These are phyloP conservation scores for Oligia fasciuncula DNA, from an alignment of 2,888 invertebrate species.

Conservation along the genomic window DNA sequence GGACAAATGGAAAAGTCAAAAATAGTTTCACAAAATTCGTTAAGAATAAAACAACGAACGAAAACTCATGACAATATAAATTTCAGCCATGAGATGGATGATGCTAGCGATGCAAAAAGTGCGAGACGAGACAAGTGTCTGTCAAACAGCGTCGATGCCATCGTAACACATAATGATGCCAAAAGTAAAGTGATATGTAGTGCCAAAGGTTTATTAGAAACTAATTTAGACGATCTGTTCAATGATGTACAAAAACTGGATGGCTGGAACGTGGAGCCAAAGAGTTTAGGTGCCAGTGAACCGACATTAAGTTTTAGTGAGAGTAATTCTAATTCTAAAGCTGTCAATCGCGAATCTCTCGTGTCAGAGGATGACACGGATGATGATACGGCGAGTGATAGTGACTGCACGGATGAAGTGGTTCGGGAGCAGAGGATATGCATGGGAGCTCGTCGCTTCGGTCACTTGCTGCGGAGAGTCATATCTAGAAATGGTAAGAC, in stretches of 20 bases:
- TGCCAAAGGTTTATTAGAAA: conserved; percentile 90
- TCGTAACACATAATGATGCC: conserved; percentile 80
- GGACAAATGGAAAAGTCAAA: conserved; percentile 71
- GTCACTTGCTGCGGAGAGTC: conserved; percentile 85
- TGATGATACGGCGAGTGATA: conserved; percentile 84
- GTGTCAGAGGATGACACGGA: conserved; percentile 85
- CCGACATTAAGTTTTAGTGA: conserved; percentile 82
- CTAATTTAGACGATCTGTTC: conserved; percentile 88
- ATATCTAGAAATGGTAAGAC: conserved; percentile 88
- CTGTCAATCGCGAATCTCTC: conserved; percentile 81
- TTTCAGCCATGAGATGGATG: conserved; percentile 70
- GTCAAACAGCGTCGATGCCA: conserved; percentile 85
- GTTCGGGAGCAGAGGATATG: conserved; percentile 85
- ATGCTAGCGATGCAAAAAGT: conserved; percentile 72
- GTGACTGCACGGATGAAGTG: conserved; percentile 85
- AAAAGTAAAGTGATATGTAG: conserved; percentile 88
- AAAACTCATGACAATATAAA: conserved; percentile 82
- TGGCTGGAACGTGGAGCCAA: conserved; percentile 81
- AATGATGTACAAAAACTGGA: conserved; percentile 81
- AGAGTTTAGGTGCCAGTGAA: conserved; percentile 86
- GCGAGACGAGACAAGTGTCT: conserved; percentile 81
- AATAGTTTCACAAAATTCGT: conserved; percentile 79
- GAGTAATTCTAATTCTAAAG: conserved; percentile 72
- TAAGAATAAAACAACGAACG: conserved; percentile 82
- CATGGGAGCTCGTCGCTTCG: conserved; percentile 86